Evolutionary conservation across 2,113 vertebrate species (phyloP).

Genomic region (Lophura nycthemera): DNA sequence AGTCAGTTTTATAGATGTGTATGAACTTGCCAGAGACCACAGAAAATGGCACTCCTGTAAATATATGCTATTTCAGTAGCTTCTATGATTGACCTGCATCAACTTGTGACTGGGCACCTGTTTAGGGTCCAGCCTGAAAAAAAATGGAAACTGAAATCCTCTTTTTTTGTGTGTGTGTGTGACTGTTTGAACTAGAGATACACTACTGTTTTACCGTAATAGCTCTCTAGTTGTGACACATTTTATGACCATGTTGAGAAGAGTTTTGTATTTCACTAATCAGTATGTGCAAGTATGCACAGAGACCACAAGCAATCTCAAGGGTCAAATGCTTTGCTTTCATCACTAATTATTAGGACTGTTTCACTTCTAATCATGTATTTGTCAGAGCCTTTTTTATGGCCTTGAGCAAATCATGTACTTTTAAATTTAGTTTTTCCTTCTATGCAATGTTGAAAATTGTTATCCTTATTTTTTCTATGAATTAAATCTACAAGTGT

Average conservation of each 20-base stretch:
- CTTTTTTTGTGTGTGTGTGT: neutral
- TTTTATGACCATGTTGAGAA: neutral
- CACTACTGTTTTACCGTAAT: neutral
- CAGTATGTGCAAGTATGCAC: neutral
- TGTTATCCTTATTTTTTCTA: neutral
- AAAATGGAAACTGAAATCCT: neutral
- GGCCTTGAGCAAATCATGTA: neutral
- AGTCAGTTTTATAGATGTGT: constrained; percentile 53
- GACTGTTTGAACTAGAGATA: neutral
- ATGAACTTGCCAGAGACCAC: constrained; percentile 16
- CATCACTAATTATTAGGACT: neutral
- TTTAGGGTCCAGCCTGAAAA: neutral
- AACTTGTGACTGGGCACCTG: neutral
- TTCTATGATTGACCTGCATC: neutral
- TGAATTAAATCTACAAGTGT: neutral
- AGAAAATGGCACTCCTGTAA: constrained; percentile 41
- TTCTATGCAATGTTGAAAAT: neutral
- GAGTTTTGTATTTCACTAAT: neutral
- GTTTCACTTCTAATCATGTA: neutral
- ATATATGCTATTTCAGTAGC: neutral
- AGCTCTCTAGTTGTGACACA: neutral
- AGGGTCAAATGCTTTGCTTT: neutral
- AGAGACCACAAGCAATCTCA: neutral
- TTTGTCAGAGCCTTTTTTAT: neutral
- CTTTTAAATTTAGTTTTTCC: neutral